Evolutionary conservation across 2,888 invertebrate genomes (phyloP), one percentile per base, ranked within the genome.

Genomic region (Polyommatus icarus): DNA sequence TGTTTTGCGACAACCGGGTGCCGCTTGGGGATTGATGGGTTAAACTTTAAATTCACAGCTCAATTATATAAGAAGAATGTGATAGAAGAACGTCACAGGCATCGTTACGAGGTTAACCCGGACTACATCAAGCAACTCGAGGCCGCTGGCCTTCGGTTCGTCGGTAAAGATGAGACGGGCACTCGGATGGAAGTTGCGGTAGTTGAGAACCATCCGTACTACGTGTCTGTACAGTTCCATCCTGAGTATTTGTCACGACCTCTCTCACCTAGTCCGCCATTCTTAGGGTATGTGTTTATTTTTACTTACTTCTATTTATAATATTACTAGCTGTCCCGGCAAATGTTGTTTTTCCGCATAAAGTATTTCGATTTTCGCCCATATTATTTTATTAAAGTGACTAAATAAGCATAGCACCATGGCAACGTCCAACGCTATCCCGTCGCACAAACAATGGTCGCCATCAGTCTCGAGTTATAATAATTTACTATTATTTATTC

Each of bases 61-160:
- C 95, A 96, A 88, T 90, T 98, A 3, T 98, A 98, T 91, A 97
- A 97, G 6, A 96, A 96, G 80, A 96, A 96, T 15, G 91, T 90
- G 77, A 96, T 99, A 77, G 98, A 99, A 85, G 99, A 99, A 89
- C 95, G 99, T 6, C 99, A 99, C 91, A 95, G 99, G 76, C 99
- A 99, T 90, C 95, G 99, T 36, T 99, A 98, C 87, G 99, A 99
- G 94, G 98, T 99, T 0, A 99, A 99, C 94, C 98, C 98, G 0
- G 95, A 96, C 73, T 97, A 97, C 88, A 97, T 99, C 18, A 90
- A 95, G 15, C 92, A 96, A 40, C 92, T 99, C 46, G 98, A 98
- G 89, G 95, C 95, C 67, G 95, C 96, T 46, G 99, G 99, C 0
- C 93, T 99, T 85, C 96, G 95, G 81, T 99, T 99, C 93, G 98